A percentile compares a stretch with the other conserved stretches of the same genome.
These are phyloP conservation scores for Meganola albula DNA, from an alignment of 2,888 invertebrate species.

Conservation along the genomic window DNA sequence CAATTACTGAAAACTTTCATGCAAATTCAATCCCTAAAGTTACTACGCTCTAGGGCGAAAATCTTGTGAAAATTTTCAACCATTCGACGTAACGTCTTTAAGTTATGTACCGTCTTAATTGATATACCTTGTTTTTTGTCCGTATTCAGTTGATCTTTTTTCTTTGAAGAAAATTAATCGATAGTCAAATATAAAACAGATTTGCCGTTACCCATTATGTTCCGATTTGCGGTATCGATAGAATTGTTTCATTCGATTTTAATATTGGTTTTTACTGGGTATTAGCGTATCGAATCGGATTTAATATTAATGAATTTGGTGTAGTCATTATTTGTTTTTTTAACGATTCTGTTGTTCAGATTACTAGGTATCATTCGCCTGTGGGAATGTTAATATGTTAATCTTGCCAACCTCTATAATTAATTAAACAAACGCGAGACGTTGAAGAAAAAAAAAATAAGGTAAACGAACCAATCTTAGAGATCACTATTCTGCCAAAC, in stretches of 20 bases:
- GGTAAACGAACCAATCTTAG: too few species aligned
- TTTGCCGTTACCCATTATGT: conserved; percentile 50
- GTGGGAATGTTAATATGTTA: too few species aligned
- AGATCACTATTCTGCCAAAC: conserved; percentile 16
- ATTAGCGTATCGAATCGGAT: not conserved
- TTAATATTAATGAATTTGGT: conserved; percentile 20
- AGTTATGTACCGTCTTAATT: conserved; percentile 39
- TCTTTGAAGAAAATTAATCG: conserved; percentile 46
- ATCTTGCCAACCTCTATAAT: too few species aligned
- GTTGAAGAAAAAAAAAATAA: too few species aligned
- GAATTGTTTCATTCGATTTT: conserved; percentile 23
- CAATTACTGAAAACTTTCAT: conserved; percentile 15
- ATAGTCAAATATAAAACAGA: conserved; percentile 42
- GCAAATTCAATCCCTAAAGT: not conserved
- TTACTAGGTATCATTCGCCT: too few species aligned
- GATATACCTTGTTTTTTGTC: conserved; percentile 48
- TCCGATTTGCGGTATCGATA: conserved; percentile 40
- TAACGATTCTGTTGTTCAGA: too few species aligned
- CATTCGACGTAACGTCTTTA: conserved; percentile 2
- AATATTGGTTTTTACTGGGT: conserved; percentile 11
- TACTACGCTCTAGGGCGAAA: not conserved
- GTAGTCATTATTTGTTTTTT: too few species aligned
- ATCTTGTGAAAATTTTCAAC: conserved; percentile 2
- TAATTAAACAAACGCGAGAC: too few species aligned
- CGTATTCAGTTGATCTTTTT: conserved; percentile 28